Evolutionary conservation across 92 coral and sea anemone species (phyloP).

Genomic region (Siderastrea radians): DNA sequence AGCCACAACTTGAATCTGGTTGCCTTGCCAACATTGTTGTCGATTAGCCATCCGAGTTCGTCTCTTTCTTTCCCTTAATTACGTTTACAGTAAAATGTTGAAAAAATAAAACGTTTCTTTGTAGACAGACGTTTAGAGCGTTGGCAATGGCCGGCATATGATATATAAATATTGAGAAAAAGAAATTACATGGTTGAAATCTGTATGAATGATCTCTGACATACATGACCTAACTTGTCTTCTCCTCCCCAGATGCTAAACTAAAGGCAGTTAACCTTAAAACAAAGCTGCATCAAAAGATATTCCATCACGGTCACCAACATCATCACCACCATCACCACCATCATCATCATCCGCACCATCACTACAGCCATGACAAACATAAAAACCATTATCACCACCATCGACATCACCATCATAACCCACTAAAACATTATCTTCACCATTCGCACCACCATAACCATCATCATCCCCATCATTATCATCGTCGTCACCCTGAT

Average conservation of each 20-base stretch:
- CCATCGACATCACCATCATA: slow-evolving; percentile 4
- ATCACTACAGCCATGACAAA: slow-evolving; percentile 9
- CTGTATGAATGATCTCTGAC: background rate
- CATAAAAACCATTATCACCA: background rate
- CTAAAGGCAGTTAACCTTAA: slow-evolving; percentile 10
- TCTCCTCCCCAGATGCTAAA: background rate
- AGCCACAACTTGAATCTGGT: too few relatives aligned
- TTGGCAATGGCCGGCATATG: too few relatives aligned
- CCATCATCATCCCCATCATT: background rate
- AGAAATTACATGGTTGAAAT: too few relatives aligned
- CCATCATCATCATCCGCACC: slow-evolving; percentile 16
- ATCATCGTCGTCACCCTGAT: slow-evolving; percentile 18
- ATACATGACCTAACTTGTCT: background rate
- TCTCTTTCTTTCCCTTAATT: too few relatives aligned
- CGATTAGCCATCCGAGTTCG: too few relatives aligned
- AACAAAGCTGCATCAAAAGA: slow-evolving; percentile 25
- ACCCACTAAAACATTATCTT: slow-evolving; percentile 10
- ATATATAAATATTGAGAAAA: too few relatives aligned
- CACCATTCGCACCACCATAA: background rate
- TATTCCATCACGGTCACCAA: background rate
- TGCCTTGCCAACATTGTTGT: too few relatives aligned
- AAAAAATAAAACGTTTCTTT: too few relatives aligned
- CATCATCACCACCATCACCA: slow-evolving; percentile 18
- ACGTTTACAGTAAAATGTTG: too few relatives aligned
- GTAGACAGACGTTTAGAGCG: too few relatives aligned